Evolutionary conservation across 2,113 vertebrate species (phyloP).

Genomic region (Siphamia tubifer): DNA sequence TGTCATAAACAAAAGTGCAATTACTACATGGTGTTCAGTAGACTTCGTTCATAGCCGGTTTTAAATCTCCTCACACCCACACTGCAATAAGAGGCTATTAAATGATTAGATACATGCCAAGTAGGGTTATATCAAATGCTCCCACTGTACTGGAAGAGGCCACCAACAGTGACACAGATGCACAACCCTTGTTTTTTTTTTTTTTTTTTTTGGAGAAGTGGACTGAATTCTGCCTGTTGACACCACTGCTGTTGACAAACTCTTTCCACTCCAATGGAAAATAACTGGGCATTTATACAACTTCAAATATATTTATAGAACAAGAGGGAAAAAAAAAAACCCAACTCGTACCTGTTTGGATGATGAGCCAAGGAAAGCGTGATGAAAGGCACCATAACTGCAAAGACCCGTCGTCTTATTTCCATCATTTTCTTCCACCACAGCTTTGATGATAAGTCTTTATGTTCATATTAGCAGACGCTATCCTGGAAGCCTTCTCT

Average conservation of each 20-base stretch:
- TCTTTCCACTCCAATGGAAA: neutral
- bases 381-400: conserved; percentile 29
- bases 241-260: neutral
- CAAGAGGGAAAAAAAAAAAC: too few species aligned
- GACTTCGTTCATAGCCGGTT: conserved; percentile 13
- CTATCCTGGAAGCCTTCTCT: neutral
- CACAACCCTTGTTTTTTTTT: neutral
- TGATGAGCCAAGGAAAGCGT: conserved; percentile 42
- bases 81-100: conserved; percentile 30
- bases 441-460: neutral
- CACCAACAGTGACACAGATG: neutral
- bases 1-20: conserved; percentile 34
- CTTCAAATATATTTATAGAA: neutral
- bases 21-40: conserved; percentile 7
- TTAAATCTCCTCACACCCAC: conserved; percentile 50
- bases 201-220: neutral
- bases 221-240: neutral
- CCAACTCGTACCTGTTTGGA: conserved; percentile 54
- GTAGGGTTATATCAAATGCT: conserved; percentile 13
- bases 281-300: neutral
- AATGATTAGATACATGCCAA: conserved; percentile 33
- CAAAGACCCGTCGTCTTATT: conserved; percentile 12
- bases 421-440: conserved; percentile 52
- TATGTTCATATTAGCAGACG: conserved; percentile 38
- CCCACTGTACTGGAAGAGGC: conserved; percentile 9